Percentiles rank a stretch among this genome's conserved stretches.
Evolutionary conservation across 2,797 vertebrate genomes (phyloP).

Genomic region (Protonibea diacanthus): DNA sequence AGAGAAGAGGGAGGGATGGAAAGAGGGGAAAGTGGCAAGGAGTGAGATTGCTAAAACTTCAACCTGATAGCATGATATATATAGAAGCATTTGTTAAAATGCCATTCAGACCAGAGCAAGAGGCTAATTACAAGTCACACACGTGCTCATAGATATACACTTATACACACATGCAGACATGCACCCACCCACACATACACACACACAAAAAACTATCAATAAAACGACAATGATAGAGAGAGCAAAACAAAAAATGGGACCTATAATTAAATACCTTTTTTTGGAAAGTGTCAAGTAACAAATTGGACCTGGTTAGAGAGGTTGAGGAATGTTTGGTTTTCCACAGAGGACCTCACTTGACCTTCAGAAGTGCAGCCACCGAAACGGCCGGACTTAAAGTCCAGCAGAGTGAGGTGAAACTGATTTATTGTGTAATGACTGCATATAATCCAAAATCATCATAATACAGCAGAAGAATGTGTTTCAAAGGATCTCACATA

Average conservation of each 20-base stretch:
- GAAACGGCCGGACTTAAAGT: slow-evolving; percentile 20
- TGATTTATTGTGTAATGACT: slow-evolving; percentile 7
- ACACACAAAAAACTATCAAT: slow-evolving; percentile 64
- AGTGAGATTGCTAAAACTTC: slow-evolving; percentile 48
- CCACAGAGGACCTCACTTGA: slow-evolving; percentile 53
- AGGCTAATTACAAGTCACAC: slow-evolving; percentile 82
- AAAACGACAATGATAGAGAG: slow-evolving; percentile 78
- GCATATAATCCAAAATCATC: not conserved
- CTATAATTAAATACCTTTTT: slow-evolving; percentile 76
- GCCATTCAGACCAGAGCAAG: slow-evolving; percentile 74
- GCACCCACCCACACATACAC: not conserved
- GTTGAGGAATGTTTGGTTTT: slow-evolving; percentile 53
- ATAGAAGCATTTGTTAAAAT: slow-evolving; percentile 84
- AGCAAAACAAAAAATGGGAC: slow-evolving; percentile 66
- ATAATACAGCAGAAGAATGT: not conserved
- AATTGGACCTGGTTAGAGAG: slow-evolving; percentile 61
- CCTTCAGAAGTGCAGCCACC: slow-evolving; percentile 46
- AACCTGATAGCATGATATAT: slow-evolving; percentile 76
- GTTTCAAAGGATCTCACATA: not conserved
- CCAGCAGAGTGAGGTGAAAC: slow-evolving; percentile 14
- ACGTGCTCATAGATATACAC: slow-evolving; percentile 38
- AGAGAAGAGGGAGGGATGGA: slow-evolving; percentile 20
- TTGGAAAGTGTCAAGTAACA: slow-evolving; percentile 78
- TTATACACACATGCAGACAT: slow-evolving; percentile 29
- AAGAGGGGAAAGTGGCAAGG: slow-evolving; percentile 47